Evolutionary conservation across 2,797 vertebrate genomes (phyloP).

Genomic region (Amniataba percoides): DNA sequence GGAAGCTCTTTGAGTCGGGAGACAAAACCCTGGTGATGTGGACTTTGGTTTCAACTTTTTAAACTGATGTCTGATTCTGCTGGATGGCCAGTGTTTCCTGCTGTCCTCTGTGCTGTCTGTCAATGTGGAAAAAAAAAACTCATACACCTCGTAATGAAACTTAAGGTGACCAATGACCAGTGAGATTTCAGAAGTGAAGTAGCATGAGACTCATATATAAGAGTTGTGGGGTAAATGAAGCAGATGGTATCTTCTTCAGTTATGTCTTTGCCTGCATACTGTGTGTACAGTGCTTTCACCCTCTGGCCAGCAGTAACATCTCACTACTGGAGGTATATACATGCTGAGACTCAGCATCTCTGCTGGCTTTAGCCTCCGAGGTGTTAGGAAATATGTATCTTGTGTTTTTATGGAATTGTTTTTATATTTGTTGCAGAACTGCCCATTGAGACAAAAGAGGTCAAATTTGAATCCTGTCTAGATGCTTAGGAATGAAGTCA

Average conservation of each 20-base stretch:
- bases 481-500: neutral
- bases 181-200: neutral
- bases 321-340: neutral
- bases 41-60: conserved; percentile 20
- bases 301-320: neutral
- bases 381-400: neutral
- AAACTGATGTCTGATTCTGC: conserved; percentile 2
- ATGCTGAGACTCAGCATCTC: neutral
- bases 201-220: neutral
- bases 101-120: neutral
- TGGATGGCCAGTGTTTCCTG: neutral
- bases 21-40: neutral
- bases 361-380: neutral
- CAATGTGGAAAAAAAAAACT: neutral
- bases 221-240: conserved; percentile 1
- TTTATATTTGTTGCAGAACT: neutral
- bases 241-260: neutral
- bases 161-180: neutral
- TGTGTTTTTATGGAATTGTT: neutral
- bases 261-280: neutral
- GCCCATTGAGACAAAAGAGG: neutral
- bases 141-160: neutral
- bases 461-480: neutral
- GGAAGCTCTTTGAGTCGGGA: conserved; percentile 21
- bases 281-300: neutral